Evolutionary conservation across 2,797 vertebrate species (phyloP), one percentile per base, ranked within the genome.

Genomic region (Megaceryle alcyon): DNA sequence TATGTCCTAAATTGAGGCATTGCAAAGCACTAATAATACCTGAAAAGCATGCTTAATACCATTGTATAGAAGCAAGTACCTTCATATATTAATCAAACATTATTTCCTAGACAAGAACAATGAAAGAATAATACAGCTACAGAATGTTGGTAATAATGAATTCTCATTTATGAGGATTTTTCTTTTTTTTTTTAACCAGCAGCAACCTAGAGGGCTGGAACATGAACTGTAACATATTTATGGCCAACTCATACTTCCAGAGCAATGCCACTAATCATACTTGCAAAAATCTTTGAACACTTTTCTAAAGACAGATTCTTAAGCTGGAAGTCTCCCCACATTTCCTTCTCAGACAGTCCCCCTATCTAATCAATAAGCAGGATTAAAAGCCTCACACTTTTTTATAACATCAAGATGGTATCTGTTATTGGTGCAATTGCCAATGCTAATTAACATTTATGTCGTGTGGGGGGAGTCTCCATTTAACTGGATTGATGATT

Each of bases 301-400:
- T 80, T 82, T 70, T 70, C 68, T 14, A 61, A 86, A 86, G 37
- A 60, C 13, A 82, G 21, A 46, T 66, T 86, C 59, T 87, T 88
- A 82, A 70, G 14, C 13, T 60, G 17, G 19, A 88, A 76, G 9
- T 70, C 53, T 53, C 51, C 21, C 15, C 8, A 29, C 1, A 2
- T 71, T 73, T 88, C n/a, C 48, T 80, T 73, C 56, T 82, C 26
- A 5, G 25, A 69, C 37, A 65, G 17, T 53, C 46, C 75, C 3
- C 6, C 29, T 73, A 48, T 61, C 44, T 66, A 69, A 79, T 46
- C 60, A 66, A 54, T n/a, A 59, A 22, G 19, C 9, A 59, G 10
- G 39, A 83, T 84, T 76, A 77, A 79, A 91, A 91, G 35, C 22
- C 43, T 70, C 20, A 43, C 39, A 46, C 31, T 73, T 88, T 26